phyloP scores from a whole-genome alignment of 2,113 vertebrate species.

The Prionailurus bengalensis region DNA sequence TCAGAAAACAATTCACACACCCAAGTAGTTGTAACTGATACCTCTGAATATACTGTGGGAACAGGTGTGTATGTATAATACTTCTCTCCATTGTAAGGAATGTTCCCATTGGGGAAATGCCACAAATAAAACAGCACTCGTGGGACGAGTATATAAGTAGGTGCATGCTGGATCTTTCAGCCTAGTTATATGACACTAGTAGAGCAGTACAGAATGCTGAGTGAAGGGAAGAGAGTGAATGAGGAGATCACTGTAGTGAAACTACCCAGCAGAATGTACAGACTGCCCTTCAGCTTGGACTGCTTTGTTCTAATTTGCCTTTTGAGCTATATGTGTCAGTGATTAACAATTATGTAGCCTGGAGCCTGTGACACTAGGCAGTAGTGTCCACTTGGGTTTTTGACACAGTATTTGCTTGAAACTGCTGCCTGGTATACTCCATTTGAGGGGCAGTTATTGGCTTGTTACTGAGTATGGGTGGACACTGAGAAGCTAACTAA shows the following conservation, averaged over 20 bases:
- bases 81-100: constrained; percentile 2
- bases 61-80: not conserved
- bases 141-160: not conserved
- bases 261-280: not conserved
- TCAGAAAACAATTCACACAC: constrained; percentile 3
- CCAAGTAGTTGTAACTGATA: constrained; percentile 2
- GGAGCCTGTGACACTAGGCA: not conserved
- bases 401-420: not conserved
- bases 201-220: not conserved
- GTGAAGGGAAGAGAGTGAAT: not conserved
- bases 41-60: not conserved
- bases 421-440: not conserved
- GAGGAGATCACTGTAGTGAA: not conserved
- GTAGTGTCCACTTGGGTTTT: not conserved
- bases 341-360: not conserved
- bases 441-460: not conserved
- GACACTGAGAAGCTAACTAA: not conserved
- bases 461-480: not conserved
- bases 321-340: constrained; percentile 6
- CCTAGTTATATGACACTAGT: not conserved
- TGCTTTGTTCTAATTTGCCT: not conserved
- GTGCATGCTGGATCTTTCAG: not conserved
- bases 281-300: not conserved
- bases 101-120: not conserved
- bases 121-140: not conserved